Conservation (phyloP, 53 echinoderm and acorn worm genomes). For the Zoroaster sp. region DNA sequence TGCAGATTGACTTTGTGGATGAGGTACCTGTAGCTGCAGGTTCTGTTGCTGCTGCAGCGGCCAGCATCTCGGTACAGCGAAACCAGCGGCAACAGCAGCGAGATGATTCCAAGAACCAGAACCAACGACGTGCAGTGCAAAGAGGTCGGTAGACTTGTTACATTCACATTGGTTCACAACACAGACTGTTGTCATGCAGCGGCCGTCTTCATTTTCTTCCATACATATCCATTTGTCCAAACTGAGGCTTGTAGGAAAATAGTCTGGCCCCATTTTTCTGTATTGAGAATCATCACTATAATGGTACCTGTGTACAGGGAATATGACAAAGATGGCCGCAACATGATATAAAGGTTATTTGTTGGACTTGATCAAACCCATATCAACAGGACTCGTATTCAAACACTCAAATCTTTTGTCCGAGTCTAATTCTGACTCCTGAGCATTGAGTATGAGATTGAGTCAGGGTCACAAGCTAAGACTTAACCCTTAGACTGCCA, state of each 20-base stretch:
- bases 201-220: not conserved
- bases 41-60: not conserved
- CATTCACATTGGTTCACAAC: too few relatives aligned
- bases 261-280: not conserved
- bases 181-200: too few relatives aligned
- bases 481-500: too few relatives aligned
- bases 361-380: too few relatives aligned
- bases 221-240: not conserved
- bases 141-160: not conserved
- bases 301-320: too few relatives aligned
- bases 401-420: too few relatives aligned
- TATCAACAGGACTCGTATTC: too few relatives aligned
- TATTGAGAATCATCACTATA: not conserved
- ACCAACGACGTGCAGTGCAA: not conserved
- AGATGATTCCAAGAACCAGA: not conserved
- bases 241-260: not conserved
- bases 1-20: constrained; percentile 18
- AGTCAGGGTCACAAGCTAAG: too few relatives aligned
- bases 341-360: too few relatives aligned
- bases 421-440: too few relatives aligned
- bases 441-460: too few relatives aligned
- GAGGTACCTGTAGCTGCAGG: not conserved
- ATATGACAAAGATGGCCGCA: too few relatives aligned
- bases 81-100: constrained; percentile 9
- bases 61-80: not conserved